A percentile compares a stretch with the other conserved stretches of the same genome.
Evolutionary conservation across 2,888 invertebrate genomes (phyloP).

Genomic region (Oscheius sp.): DNA sequence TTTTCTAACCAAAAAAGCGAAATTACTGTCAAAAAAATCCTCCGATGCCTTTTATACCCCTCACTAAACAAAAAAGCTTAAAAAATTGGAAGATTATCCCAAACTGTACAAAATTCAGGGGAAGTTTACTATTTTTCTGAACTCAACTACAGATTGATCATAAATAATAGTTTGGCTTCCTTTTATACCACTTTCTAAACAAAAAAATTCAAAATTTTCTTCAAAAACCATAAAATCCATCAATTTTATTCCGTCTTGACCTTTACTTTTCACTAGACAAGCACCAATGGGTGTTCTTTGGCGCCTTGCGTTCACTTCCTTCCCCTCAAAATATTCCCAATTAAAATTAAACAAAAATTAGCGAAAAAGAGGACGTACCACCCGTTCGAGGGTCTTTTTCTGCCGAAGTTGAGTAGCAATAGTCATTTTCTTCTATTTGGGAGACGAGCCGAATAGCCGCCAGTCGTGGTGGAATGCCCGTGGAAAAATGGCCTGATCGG

Average conservation of each 20-base stretch:
- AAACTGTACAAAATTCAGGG: too few species aligned
- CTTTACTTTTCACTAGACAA: neutral
- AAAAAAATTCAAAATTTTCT: neutral
- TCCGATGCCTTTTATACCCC: too few species aligned
- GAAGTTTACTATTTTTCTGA: too few species aligned
- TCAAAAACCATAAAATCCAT: too few species aligned
- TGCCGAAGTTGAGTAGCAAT: constrained; percentile 30
- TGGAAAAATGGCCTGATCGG: neutral
- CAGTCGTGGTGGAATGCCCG: neutral
- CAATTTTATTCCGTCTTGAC: neutral
- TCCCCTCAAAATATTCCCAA: neutral
- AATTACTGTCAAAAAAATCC: too few species aligned
- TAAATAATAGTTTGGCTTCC: neutral
- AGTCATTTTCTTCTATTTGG: neutral
- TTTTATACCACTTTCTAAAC: neutral
- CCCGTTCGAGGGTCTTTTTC: constrained; percentile 24
- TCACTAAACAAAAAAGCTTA: too few species aligned
- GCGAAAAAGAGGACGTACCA: constrained; percentile 2
- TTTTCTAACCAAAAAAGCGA: too few species aligned
- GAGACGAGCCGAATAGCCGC: constrained; percentile 19
- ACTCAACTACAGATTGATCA: neutral
- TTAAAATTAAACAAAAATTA: neutral
- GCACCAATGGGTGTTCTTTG: constrained; percentile 15
- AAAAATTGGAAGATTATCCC: too few species aligned
- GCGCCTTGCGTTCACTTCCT: neutral